These are phyloP conservation scores for Drosophila littoralis DNA, from an alignment of 1,140 invertebrate species.

Conservation along the genomic window DNA sequence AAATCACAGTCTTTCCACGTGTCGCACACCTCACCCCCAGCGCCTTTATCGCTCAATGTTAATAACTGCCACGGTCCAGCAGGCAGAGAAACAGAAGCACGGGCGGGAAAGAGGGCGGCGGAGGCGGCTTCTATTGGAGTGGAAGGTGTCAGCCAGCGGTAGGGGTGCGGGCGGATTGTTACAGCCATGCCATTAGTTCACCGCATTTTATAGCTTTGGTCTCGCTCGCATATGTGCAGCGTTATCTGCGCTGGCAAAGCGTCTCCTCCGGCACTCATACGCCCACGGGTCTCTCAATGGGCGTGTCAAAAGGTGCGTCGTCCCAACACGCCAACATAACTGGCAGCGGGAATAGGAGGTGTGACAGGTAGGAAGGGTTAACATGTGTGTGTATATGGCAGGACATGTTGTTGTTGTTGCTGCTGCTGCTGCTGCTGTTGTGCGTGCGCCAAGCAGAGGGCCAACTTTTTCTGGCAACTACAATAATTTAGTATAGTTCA, in stretches of 20 bases:
- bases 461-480: slow-evolving; percentile 73
- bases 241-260: slow-evolving; percentile 31
- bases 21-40: background rate
- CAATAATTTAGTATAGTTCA: slow-evolving; percentile 83
- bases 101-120: background rate
- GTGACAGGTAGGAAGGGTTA: slow-evolving; percentile 6
- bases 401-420: slow-evolving; percentile 9
- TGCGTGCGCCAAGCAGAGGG: slow-evolving; percentile 16
- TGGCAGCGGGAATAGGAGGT: background rate
- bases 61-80: slow-evolving; percentile 48
- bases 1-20: slow-evolving; percentile 24
- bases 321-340: slow-evolving; percentile 28
- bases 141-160: background rate
- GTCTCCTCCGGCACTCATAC: background rate
- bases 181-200: slow-evolving; percentile 49
- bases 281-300: slow-evolving; percentile 9
- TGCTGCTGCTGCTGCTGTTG: slow-evolving; percentile 3
- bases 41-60: slow-evolving; percentile 42
- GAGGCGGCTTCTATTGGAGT: background rate
- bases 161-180: background rate
- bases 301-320: slow-evolving; percentile 66
- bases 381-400: slow-evolving; percentile 24
- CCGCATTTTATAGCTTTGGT: slow-evolving; percentile 60
- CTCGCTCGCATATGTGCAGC: slow-evolving; percentile 29
- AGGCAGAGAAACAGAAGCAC: too few species aligned